Evolutionary conservation across 2,888 invertebrate genomes (phyloP), one percentile per base, ranked within the genome.

Genomic region (Ophion slaviceki): DNA sequence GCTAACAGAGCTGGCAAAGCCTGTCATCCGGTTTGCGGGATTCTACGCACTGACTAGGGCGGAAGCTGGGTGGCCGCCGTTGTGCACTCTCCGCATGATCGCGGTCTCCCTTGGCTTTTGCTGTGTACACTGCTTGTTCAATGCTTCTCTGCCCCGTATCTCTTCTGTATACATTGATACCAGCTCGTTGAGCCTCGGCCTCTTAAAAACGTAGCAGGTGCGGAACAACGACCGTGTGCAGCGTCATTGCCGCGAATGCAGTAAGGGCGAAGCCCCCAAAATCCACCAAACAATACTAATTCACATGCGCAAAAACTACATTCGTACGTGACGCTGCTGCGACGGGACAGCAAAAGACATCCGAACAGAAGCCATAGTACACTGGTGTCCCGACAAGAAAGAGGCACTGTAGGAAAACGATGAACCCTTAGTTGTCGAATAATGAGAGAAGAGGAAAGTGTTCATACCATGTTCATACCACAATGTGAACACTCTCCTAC

Each of bases 181-280:
- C 36, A 53, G 17, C 80, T 59, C 70, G 71, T 79, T 84, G 47
- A 40, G 36, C 61, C 71, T 74, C 80, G 61, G 84, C 75, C 82
- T 87, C 89, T 90, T 80, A 88, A 91, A 91, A 90, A 90, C 90
- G 90, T 89, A 91, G 90, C 90, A 91, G 91, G 91, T 91, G 91
- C 89, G 86, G 88, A 88, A 87, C 83, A 84, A 83, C 66, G 85
- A 80, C 87, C 82, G 70, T 84, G 36, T 47, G 28, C 62, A n/a
- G 28, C 75, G 75, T 45, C 74, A 32, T 75, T 67, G 67, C 80
- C 28, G 57, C 59, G 79, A 71, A 80, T 80, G 53, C 45, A 70
- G n/a, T 74, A 66, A 57, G 86, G 87, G 85, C 75, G 87, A 88
- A 87, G 85, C 45, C 45, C 53, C 80, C 40, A 74, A 59, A 59